These are phyloP conservation scores for Chloebia gouldiae DNA, from an alignment of 2,113 vertebrate species.

Conservation along the genomic window DNA sequence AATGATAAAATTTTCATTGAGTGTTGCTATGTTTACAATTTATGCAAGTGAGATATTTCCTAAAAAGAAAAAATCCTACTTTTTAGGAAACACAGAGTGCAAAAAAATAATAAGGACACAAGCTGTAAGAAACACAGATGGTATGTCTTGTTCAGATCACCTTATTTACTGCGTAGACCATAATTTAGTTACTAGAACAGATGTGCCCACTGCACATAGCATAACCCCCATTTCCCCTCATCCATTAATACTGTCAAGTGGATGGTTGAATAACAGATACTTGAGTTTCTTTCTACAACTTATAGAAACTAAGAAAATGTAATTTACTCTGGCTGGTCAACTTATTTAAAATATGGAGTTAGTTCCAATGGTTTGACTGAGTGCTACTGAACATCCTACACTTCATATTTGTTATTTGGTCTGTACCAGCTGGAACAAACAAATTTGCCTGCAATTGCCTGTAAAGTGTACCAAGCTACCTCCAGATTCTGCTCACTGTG, in stretches of 20 bases:
- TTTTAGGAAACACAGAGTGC: background rate
- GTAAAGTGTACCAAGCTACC: background rate
- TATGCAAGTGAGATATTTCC: background rate
- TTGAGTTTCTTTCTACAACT: background rate
- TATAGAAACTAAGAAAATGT: background rate
- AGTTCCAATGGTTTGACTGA: background rate
- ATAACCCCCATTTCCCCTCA: background rate
- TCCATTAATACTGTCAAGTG: background rate
- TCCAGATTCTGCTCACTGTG: background rate
- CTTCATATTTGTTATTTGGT: background rate
- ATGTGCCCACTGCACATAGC: conserved; percentile 12
- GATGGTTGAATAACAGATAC: background rate
- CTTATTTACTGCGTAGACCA: background rate
- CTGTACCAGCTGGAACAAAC: background rate
- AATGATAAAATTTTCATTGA: background rate
- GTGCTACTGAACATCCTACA: background rate
- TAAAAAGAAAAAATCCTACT: background rate
- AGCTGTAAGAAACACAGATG: conserved; percentile 32
- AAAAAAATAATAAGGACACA: conserved; percentile 2
- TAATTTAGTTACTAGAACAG: conserved; percentile 49
- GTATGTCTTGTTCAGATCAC: conserved; percentile 13
- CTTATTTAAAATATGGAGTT: background rate
- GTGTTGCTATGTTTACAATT: background rate
- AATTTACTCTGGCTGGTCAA: background rate
- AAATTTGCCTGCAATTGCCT: background rate